Conservation (phyloP, 2,888 invertebrate species). For the Himalopsyche kuldschensis region DNA sequence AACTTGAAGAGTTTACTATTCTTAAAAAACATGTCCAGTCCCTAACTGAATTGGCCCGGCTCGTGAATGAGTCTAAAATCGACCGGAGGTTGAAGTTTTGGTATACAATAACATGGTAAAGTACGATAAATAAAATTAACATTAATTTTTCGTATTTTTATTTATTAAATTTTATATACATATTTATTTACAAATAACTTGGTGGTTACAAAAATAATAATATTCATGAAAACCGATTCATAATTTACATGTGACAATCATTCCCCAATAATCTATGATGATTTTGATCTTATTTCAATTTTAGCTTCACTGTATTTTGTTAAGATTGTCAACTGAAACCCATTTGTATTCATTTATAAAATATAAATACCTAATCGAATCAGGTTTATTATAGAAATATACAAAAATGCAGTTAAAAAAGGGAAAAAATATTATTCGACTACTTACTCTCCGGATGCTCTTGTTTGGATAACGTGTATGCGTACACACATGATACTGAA, state of each 20-base stretch:
- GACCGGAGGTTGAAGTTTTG: too few species aligned
- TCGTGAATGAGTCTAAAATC: too few species aligned
- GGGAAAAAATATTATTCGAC: conserved; percentile 6
- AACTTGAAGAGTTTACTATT: too few species aligned
- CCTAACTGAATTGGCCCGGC: too few species aligned
- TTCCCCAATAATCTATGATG: background rate
- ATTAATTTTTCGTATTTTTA: conserved; percentile 21
- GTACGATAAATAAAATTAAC: background rate
- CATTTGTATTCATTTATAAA: background rate
- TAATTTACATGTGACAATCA: background rate
- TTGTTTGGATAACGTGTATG: background rate
- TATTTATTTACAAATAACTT: conserved; percentile 28
- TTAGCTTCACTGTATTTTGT: background rate
- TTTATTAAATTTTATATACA: conserved; percentile 26
- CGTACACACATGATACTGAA: background rate
- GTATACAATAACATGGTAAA: background rate
- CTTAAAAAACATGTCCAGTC: too few species aligned
- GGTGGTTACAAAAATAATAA: conserved; percentile 10
- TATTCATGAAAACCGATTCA: background rate
- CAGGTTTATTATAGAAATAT: conserved; percentile 11
- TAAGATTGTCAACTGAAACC: background rate
- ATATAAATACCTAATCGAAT: background rate
- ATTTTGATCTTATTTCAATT: background rate
- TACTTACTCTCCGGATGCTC: background rate
- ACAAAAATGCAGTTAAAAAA: conserved; percentile 27